A percentile compares a stretch with the other conserved stretches of the same genome.
phyloP scores from a whole-genome alignment of 92 coral and sea anemone genomes.

The Paramuricea clavata region DNA sequence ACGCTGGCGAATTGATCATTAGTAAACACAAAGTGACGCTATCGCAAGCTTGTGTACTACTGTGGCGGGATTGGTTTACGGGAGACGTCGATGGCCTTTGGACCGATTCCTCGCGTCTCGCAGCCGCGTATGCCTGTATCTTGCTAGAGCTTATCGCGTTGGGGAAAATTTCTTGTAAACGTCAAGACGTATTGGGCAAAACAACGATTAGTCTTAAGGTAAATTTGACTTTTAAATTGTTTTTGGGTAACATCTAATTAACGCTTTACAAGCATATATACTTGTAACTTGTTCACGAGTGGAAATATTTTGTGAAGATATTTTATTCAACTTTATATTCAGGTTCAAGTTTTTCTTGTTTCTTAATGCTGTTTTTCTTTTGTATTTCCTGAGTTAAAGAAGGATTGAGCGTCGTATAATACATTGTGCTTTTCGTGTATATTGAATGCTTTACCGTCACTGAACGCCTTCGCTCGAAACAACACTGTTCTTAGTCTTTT shows the following conservation, averaged over 20 bases:
- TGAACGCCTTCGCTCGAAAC: too few species aligned
- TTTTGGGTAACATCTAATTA: neutral
- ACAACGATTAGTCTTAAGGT: conserved; percentile 20
- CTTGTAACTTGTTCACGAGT: neutral
- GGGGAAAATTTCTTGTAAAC: conserved; percentile 24
- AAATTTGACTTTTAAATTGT: neutral
- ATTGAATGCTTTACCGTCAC: neutral
- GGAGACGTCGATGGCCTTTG: conserved; percentile 47
- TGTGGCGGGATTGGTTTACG: conserved; percentile 50
- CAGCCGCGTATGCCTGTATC: conserved; percentile 38
- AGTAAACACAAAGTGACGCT: neutral
- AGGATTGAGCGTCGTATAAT: neutral
- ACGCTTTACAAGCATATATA: neutral
- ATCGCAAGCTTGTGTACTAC: conserved; percentile 24
- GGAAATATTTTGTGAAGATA: neutral
- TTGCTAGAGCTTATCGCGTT: conserved; percentile 36
- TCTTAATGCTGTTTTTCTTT: neutral
- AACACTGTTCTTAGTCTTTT: too few species aligned
- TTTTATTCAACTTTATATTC: too few species aligned
- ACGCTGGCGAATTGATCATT: neutral
- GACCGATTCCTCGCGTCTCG: conserved; percentile 32
- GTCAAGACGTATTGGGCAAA: neutral
- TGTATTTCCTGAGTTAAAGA: neutral
- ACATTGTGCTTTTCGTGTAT: too few species aligned
- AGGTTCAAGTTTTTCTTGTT: neutral